Conservation (phyloP, 2,797 vertebrate genomes). For the Clarias fuscus region DNA sequence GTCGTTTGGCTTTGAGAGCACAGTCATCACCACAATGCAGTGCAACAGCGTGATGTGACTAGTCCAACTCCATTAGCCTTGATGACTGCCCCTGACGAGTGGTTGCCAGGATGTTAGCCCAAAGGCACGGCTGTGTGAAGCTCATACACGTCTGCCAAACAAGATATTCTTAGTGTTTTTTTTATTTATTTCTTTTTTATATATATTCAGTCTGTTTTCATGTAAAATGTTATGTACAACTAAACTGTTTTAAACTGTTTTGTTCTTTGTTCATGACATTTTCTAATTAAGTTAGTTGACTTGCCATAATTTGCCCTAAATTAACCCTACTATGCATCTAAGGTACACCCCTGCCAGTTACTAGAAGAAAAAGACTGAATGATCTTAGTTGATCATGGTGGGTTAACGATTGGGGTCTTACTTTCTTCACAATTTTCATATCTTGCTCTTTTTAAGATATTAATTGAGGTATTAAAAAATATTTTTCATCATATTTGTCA, state of each 20-base stretch:
- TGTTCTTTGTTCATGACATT: not conserved
- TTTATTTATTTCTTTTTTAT: not conserved
- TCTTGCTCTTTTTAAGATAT: too few species aligned
- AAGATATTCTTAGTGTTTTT: not conserved
- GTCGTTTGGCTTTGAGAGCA: slow-evolving; percentile 25
- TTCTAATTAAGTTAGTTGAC: not conserved
- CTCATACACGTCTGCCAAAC: not conserved
- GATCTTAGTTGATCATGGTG: not conserved
- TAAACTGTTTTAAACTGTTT: not conserved
- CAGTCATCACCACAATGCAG: slow-evolving; percentile 29
- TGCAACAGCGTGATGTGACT: slow-evolving; percentile 23
- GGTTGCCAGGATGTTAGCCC: slow-evolving; percentile 5
- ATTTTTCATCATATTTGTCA: too few species aligned
- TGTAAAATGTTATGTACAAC: not conserved
- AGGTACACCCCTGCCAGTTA: not conserved
- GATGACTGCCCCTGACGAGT: slow-evolving; percentile 6
- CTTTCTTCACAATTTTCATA: not conserved
- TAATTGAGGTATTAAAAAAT: not conserved
- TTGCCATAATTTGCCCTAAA: not conserved
- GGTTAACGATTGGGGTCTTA: not conserved
- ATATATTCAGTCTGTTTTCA: slow-evolving; percentile 2
- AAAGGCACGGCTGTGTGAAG: slow-evolving; percentile 2
- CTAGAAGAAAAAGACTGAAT: not conserved
- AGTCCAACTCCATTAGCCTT: slow-evolving; percentile 42
- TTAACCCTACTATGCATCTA: not conserved